Evolutionary conservation across 2,888 invertebrate genomes (phyloP), one percentile per base, ranked within the genome.

Genomic region (Arctia plantaginis): DNA sequence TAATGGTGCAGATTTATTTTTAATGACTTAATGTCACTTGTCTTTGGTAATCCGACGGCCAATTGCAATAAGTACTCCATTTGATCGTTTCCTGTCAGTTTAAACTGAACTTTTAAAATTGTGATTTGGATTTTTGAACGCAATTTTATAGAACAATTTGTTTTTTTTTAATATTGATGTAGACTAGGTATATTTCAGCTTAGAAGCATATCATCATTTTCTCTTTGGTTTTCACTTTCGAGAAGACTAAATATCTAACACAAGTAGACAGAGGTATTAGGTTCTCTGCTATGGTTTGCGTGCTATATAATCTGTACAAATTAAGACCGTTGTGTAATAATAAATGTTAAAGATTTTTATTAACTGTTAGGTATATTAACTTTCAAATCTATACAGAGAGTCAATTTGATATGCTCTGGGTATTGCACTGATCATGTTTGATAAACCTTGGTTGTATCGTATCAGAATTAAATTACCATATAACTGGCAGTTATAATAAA

Each of bases 11-110:
- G 67, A 77, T 82, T 72, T 18, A 74, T 77, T 74, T 73, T 74
- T 77, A 80, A 82, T 80, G 68, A 72, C 51, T 66, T 73, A 74
- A 79, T 79, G 65, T 67, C 33, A 30, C 33, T 73, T 65, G 35
- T 65, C 47, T 51, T 15, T 51, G 13, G 39, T 66, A 51, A 65
- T 66, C n/a, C 35, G 65, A 12, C 55, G 47, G 44, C 71, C 59
- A 78, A 78, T 75, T 72, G 71, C 18, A n/a, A 35, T 71, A 80
- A 82, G 18, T 30, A 27, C 51, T 35, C 20, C 10, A 55, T 55
- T 74, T 67, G 71, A 66, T 72, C 18, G 20, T 33, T 8, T 51
- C 3, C 66, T 66, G 18, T 39, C 10, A 47, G 13, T 62, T n/a
- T 30, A 41, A 1, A 55, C 0, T 20, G 12, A 44, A 41, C 15